A percentile compares a stretch with the other conserved stretches of the same genome.
phyloP scores from a whole-genome alignment of 2,113 vertebrate genomes.

The Numenius arquata region DNA sequence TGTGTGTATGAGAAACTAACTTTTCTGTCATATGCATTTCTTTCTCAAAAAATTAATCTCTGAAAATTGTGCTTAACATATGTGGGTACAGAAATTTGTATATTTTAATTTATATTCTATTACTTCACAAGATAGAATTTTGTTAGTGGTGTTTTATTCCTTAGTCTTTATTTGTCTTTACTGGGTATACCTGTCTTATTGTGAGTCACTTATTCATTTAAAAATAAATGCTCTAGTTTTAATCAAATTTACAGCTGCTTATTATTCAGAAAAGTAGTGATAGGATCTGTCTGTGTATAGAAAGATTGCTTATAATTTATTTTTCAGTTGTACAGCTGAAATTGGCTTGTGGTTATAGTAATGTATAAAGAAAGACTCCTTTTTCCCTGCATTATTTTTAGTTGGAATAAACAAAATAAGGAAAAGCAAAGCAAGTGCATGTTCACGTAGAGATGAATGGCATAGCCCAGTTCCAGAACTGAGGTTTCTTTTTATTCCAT shows the following conservation, averaged over 20 bases:
- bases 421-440: neutral
- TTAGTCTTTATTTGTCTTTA: neutral
- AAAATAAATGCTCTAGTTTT: neutral
- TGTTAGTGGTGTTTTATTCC: neutral
- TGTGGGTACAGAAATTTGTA: neutral
- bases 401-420: neutral
- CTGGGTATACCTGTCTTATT: neutral
- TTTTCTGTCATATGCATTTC: neutral
- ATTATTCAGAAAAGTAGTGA: neutral
- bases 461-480: neutral
- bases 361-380: neutral
- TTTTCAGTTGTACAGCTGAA: neutral
- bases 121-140: neutral
- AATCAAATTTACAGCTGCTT: neutral
- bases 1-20: neutral
- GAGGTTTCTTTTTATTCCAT: neutral
- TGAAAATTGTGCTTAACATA: neutral
- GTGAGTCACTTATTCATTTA: neutral
- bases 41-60: neutral
- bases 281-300: neutral
- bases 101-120: neutral
- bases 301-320: neutral
- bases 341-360: neutral
- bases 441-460: neutral
- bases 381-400: neutral